Base-by-base conservation (phyloP, 35 echinoderm and acorn worm species). In the Apostichopus parvimensis region DNA sequence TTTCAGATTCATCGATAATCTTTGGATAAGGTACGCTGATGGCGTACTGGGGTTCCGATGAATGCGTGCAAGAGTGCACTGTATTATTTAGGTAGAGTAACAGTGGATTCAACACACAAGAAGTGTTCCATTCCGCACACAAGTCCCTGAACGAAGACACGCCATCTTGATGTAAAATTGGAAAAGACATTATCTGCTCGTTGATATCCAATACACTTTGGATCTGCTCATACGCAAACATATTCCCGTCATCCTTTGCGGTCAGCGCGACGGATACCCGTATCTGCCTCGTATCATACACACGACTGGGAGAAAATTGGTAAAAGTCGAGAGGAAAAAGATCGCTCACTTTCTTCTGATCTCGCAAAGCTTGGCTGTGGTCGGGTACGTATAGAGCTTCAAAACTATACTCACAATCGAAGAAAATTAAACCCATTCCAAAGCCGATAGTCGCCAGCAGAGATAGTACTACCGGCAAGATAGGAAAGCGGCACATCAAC, bases 211-310 rank as follows among this genome's bases (percentile, higher is more conserved):
- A 6, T 5, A 75, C 71, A 4, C 17, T 75, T 8, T 75, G 12
- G 6, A 75, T 18, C 15, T 75, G 71, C 15, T 13, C 71, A 75
- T 13, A 8, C 17, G 12, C 13, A 18, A 75, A 75, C 15, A 75
- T 24, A 18, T 75, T 75, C 71, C 71, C 71, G 20, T 75, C 71
- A 75, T 75, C 71, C 71, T 18, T 75, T 75, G 71, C 71, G 71
- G 20, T 75, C 17, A 75, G 71, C 71, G n/a, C 20, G 6, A 75
- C 71, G 4, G 71, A 75, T 75, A 75, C 7, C 17, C n/a, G 71
- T 18, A 75, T 20, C 6, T 6, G 71, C 0, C n/a, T 5, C 21
- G 71, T 75, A 20, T 75, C 71, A 18, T 75, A 75, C 6, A 75
- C 17, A 75, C 71, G 71, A 75, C 71, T 75, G 15, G 71, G 71